These are phyloP conservation scores for Tenualosa thibaudeaui DNA, from an alignment of 2,797 vertebrate species.

Conservation along the genomic window DNA sequence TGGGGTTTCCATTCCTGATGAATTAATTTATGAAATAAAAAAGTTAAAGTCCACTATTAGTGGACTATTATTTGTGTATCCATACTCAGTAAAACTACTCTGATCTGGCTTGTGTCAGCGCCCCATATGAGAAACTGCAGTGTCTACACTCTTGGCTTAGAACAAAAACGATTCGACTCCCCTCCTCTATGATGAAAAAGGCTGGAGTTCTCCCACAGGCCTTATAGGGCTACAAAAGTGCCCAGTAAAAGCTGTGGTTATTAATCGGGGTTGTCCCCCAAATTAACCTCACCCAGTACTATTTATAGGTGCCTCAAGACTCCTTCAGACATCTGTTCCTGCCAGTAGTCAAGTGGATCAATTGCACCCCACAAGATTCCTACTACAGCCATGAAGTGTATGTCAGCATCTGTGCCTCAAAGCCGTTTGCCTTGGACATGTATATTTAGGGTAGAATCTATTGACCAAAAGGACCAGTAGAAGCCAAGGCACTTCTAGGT, in stretches of 20 bases:
- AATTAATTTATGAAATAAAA: background rate
- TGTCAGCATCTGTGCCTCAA: constrained; percentile 22
- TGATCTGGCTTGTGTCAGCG: background rate
- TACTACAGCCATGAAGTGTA: constrained; percentile 30
- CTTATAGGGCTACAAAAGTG: constrained; percentile 42
- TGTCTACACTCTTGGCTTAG: background rate
- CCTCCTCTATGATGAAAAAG: background rate
- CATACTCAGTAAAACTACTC: background rate
- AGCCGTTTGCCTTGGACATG: constrained; percentile 14
- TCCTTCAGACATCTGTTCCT: constrained; percentile 42
- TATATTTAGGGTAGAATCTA: constrained; percentile 20
- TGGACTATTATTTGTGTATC: background rate
- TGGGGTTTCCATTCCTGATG: background rate
- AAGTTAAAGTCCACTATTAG: background rate
- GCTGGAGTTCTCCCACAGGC: background rate
- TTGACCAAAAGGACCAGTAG: constrained; percentile 13
- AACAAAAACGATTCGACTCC: background rate
- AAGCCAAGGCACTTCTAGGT: constrained; percentile 13
- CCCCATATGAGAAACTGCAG: background rate
- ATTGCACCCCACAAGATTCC: constrained; percentile 32
- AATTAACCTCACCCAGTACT: constrained; percentile 56
- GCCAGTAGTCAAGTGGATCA: constrained; percentile 48
- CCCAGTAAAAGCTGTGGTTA: background rate
- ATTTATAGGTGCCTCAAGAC: constrained; percentile 53
- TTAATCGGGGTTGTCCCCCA: constrained; percentile 31